A percentile compares a stretch with the other conserved stretches of the same genome.
Conservation (phyloP, 2,888 invertebrate genomes). For the Mechanitis mazaeus region DNA sequence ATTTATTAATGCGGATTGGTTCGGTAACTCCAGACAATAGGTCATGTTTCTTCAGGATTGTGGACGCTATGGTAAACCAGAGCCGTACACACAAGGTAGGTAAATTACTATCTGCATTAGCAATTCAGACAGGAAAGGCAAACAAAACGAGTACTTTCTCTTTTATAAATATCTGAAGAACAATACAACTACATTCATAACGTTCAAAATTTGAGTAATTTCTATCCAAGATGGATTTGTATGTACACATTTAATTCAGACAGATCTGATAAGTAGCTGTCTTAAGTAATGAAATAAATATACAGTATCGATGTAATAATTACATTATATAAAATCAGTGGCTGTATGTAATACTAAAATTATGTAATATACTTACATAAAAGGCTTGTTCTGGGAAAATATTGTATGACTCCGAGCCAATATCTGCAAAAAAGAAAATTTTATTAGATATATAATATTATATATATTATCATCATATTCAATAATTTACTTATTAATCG, state of each 20-base stretch:
- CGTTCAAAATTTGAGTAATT: slow-evolving; percentile 24
- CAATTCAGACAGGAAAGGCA: slow-evolving; percentile 52
- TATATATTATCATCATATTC: too few relatives aligned
- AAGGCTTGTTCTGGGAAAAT: slow-evolving; percentile 61
- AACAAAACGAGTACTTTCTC: slow-evolving; percentile 53
- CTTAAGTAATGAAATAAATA: too few relatives aligned
- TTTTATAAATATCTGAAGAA: slow-evolving; percentile 52
- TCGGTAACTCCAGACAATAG: slow-evolving; percentile 51
- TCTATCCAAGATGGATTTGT: too few relatives aligned
- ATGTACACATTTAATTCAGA: too few relatives aligned
- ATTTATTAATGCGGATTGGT: slow-evolving; percentile 57
- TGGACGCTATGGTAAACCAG: slow-evolving; percentile 39
- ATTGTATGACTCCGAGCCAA: slow-evolving; percentile 72
- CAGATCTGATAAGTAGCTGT: too few relatives aligned
- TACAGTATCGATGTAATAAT: too few relatives aligned
- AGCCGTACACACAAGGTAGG: slow-evolving; percentile 44
- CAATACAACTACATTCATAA: slow-evolving; percentile 35
- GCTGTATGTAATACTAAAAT: slow-evolving; percentile 32
- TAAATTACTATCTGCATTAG: slow-evolving; percentile 53
- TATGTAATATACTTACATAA: slow-evolving; percentile 55
- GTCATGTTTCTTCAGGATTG: slow-evolving; percentile 49
- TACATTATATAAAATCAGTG: too few relatives aligned
- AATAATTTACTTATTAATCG: too few relatives aligned
- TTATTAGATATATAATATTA: neutral
- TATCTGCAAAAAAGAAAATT: slow-evolving; percentile 58